Percentiles rank a stretch among this genome's conserved stretches.
Evolutionary conservation across 92 coral and sea anemone genomes (phyloP).

Genomic region (Epizoanthus fatuus): DNA sequence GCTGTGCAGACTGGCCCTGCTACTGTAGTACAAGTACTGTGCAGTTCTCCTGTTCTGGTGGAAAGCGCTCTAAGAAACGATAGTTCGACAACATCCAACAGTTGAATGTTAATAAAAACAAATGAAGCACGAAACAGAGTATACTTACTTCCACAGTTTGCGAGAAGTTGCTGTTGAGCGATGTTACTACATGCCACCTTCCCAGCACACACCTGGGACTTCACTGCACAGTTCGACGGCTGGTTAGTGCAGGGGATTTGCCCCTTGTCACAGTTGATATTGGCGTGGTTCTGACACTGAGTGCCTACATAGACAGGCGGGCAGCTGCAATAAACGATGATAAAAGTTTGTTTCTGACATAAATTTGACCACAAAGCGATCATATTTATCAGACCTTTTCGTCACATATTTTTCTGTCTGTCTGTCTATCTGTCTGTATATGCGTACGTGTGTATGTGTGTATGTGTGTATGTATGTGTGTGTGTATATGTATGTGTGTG

Average conservation of each 20-base stretch:
- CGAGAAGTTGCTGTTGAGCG: conserved; percentile 29
- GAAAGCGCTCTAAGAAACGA: background rate
- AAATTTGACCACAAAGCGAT: too few relatives aligned
- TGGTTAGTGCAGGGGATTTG: conserved; percentile 12
- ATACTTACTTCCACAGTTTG: conserved; percentile 33
- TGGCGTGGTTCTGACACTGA: conserved; percentile 9
- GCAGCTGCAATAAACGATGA: background rate
- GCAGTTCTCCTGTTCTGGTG: too few relatives aligned
- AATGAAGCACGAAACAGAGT: background rate
- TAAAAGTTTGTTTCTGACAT: too few relatives aligned
- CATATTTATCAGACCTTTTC: too few relatives aligned
- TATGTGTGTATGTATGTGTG: too few relatives aligned
- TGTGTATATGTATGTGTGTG: too few relatives aligned
- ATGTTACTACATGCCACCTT: background rate
- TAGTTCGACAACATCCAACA: background rate
- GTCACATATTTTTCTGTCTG: too few relatives aligned
- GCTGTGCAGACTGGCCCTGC: too few relatives aligned
- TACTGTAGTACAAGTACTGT: too few relatives aligned
- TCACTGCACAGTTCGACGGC: conserved; percentile 20
- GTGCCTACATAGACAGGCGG: conserved; percentile 21
- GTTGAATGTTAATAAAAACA: background rate
- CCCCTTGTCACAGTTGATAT: background rate
- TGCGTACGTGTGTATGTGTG: too few relatives aligned
- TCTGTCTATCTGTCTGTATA: too few relatives aligned
- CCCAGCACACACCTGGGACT: conserved; percentile 14